These are phyloP conservation scores for Leistus spinibarbis DNA, from an alignment of 2,888 invertebrate species.

Conservation along the genomic window DNA sequence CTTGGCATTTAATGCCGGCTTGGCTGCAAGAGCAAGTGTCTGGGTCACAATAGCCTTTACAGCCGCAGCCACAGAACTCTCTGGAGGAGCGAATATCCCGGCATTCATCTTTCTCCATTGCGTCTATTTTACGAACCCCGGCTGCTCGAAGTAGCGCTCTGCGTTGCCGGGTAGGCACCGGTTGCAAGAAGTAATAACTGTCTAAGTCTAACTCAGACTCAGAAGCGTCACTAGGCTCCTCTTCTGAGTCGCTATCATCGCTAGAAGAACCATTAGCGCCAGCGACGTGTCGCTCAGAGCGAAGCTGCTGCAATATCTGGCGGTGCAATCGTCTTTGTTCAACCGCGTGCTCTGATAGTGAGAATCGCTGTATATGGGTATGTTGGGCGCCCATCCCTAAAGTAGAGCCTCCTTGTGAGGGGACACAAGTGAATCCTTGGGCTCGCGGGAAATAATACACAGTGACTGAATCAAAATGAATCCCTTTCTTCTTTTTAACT, in stretches of 20 bases:
- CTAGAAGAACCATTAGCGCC: constrained; percentile 67
- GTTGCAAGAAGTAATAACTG: constrained; percentile 88
- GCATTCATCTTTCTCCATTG: constrained; percentile 92
- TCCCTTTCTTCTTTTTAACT: constrained; percentile 77
- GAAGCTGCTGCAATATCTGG: constrained; percentile 74
- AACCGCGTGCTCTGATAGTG: constrained; percentile 84
- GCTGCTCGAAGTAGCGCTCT: constrained; percentile 87
- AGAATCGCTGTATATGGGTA: constrained; percentile 75
- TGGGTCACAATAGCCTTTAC: constrained; percentile 93
- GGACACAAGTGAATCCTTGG: constrained; percentile 91
- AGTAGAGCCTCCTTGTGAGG: constrained; percentile 89
- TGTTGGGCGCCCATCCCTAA: constrained; percentile 87
- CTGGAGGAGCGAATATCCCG: constrained; percentile 88
- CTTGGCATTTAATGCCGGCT: constrained; percentile 96
- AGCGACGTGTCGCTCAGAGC: constrained; percentile 68
- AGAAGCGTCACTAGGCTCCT: constrained; percentile 79
- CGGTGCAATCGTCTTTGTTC: constrained; percentile 88
- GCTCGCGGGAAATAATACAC: constrained; percentile 94
- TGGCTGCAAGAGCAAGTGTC: constrained; percentile 94
- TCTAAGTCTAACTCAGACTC: constrained; percentile 88
- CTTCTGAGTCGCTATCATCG: constrained; percentile 84
- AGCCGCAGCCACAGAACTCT: constrained; percentile 92
- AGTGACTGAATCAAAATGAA: constrained; percentile 89
- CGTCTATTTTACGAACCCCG: constrained; percentile 92
- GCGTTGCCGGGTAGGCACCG: constrained; percentile 90